phyloP scores from a whole-genome alignment of 2,888 invertebrate genomes.

The Microchrysa polita region DNA sequence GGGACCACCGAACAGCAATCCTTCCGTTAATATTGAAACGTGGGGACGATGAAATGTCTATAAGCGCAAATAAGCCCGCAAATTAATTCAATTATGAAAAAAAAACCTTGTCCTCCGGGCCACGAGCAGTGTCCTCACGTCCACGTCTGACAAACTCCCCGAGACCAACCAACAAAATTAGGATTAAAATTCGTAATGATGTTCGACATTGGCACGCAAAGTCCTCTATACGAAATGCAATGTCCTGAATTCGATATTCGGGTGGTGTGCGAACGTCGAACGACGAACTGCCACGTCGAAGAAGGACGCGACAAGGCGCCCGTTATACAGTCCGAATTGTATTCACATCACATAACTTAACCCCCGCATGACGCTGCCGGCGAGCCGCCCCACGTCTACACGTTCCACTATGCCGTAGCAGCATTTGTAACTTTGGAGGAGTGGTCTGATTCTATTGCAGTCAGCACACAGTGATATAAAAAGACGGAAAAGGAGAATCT shows the following conservation, averaged over 20 bases:
- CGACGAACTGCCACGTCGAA: background rate
- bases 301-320: background rate
- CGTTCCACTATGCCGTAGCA: background rate
- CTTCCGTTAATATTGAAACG: background rate
- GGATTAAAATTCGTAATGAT: slow-evolving; percentile 38
- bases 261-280: background rate
- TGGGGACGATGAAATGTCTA: background rate
- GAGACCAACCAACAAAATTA: background rate
- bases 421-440: too few relatives aligned
- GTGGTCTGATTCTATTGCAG: too few relatives aligned
- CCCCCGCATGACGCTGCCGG: background rate
- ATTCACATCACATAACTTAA: slow-evolving; percentile 19
- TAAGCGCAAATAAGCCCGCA: slow-evolving; percentile 15
- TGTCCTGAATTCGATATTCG: slow-evolving; percentile 21
- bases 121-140: slow-evolving; percentile 3
- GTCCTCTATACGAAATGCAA: background rate
- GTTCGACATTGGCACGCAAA: slow-evolving; percentile 20
- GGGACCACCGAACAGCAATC: too few relatives aligned
- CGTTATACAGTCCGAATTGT: slow-evolving; percentile 9
- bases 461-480: too few relatives aligned
- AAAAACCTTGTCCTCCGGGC: slow-evolving; percentile 6
- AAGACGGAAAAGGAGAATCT: slow-evolving; percentile 14
- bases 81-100: slow-evolving; percentile 41
- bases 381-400: background rate
- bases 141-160: background rate